Percentiles rank a stretch among this genome's conserved stretches.
phyloP scores from a whole-genome alignment of 2,888 invertebrate species.

The Dusona sp. region DNA sequence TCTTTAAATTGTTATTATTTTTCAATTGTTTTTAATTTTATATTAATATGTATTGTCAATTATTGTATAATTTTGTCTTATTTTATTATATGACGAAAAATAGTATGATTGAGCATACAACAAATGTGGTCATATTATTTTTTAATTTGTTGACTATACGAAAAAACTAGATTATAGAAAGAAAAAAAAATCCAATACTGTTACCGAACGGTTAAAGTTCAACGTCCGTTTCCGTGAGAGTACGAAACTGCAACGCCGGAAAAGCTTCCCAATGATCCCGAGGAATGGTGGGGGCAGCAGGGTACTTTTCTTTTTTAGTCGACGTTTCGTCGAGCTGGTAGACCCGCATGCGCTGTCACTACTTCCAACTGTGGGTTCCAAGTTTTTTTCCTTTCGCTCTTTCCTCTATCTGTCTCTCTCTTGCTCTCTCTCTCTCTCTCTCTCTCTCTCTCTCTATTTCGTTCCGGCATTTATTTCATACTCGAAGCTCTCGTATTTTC shows the following conservation, averaged over 20 bases:
- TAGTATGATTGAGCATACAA: not conserved
- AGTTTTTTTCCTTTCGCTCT: constrained; percentile 15
- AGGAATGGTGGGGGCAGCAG: not conserved
- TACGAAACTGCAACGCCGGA: constrained; percentile 50
- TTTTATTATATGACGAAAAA: not conserved
- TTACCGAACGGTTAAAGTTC: constrained; percentile 63
- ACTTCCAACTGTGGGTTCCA: constrained; percentile 46
- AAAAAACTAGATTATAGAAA: not conserved
- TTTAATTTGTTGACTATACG: not conserved
- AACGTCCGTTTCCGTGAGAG: constrained; percentile 62
- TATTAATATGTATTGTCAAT: not conserved
- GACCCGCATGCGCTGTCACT: constrained; percentile 65
- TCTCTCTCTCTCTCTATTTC: constrained; percentile 34
- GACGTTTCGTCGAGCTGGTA: constrained; percentile 56
- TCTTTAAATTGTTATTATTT: not conserved
- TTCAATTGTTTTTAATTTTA: not conserved
- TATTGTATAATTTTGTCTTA: not conserved
- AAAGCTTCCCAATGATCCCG: constrained; percentile 38
- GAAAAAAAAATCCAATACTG: constrained; percentile 12
- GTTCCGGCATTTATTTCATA: constrained; percentile 24
- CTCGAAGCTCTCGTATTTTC: constrained; percentile 22
- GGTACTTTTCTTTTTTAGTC: constrained; percentile 43
- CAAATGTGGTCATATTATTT: not conserved
- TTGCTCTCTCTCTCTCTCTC: constrained; percentile 8
- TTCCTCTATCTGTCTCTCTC: constrained; percentile 19